Percentiles rank a stretch among this genome's conserved stretches.
phyloP scores from a whole-genome alignment of 2,797 vertebrate genomes.

The Octomys mimax region DNA sequence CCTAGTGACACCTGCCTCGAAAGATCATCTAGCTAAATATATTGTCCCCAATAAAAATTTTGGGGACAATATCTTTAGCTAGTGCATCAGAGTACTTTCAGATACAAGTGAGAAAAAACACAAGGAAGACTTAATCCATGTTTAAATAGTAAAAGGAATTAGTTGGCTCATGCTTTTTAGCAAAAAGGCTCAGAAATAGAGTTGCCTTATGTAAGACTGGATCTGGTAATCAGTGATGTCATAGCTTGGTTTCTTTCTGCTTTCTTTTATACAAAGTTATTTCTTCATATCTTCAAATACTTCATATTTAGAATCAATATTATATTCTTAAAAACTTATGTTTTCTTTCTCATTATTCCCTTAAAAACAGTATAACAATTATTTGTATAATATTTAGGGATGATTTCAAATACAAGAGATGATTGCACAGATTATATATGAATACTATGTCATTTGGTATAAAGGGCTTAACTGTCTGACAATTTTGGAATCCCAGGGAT shows the following conservation, averaged over 20 bases:
- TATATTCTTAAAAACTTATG: background rate
- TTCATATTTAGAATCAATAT: background rate
- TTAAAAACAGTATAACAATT: background rate
- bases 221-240: background rate
- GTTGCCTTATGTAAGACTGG: background rate
- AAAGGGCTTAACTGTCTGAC: background rate
- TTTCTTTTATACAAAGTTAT: background rate
- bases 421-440: background rate
- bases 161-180: slow-evolving; percentile 2
- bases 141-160: background rate
- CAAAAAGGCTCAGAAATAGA: background rate
- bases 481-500: background rate
- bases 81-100: background rate
- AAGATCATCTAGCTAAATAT: background rate
- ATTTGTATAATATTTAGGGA: background rate
- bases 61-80: background rate
- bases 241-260: background rate
- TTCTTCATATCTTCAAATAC: background rate
- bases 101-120: background rate
- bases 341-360: background rate
- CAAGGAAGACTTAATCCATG: background rate
- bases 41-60: too few species aligned
- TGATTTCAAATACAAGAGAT: background rate
- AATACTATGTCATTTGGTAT: background rate
- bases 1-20: background rate